phyloP scores from a whole-genome alignment of 2,797 vertebrate species.

The Poecile montanus region DNA sequence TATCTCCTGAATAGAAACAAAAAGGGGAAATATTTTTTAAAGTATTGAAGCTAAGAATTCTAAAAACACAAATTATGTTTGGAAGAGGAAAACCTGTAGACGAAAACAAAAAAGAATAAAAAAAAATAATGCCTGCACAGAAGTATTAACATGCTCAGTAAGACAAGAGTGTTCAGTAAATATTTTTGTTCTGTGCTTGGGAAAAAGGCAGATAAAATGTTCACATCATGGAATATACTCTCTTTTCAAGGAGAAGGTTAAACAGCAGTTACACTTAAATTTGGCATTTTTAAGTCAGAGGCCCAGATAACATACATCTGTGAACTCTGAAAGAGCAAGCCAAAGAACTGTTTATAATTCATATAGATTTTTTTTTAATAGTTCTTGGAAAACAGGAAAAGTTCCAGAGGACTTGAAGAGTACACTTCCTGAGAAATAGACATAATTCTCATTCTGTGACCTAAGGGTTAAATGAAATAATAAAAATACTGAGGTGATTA shows the following conservation, averaged over 20 bases:
- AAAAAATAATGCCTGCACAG: neutral
- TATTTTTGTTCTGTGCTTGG: constrained; percentile 32
- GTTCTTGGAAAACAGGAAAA: constrained; percentile 6
- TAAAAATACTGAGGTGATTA: neutral
- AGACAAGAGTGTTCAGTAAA: neutral
- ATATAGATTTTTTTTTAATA: neutral
- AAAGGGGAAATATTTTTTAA: neutral
- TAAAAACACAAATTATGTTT: neutral
- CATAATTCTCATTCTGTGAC: neutral
- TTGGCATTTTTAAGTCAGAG: neutral
- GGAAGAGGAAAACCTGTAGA: neutral
- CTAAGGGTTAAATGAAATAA: neutral
- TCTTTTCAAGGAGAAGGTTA: neutral
- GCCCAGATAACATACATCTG: neutral
- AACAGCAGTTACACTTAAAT: neutral
- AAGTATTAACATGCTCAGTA: neutral
- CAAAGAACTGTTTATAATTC: neutral
- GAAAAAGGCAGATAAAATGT: neutral
- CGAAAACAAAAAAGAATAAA: neutral
- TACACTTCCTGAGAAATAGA: neutral
- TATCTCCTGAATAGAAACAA: neutral
- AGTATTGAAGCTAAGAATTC: neutral
- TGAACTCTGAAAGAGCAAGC: neutral
- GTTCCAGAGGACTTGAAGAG: neutral
- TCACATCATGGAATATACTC: neutral